phyloP scores from a whole-genome alignment of 2,888 invertebrate genomes.

The Metacarcinus magister region DNA sequence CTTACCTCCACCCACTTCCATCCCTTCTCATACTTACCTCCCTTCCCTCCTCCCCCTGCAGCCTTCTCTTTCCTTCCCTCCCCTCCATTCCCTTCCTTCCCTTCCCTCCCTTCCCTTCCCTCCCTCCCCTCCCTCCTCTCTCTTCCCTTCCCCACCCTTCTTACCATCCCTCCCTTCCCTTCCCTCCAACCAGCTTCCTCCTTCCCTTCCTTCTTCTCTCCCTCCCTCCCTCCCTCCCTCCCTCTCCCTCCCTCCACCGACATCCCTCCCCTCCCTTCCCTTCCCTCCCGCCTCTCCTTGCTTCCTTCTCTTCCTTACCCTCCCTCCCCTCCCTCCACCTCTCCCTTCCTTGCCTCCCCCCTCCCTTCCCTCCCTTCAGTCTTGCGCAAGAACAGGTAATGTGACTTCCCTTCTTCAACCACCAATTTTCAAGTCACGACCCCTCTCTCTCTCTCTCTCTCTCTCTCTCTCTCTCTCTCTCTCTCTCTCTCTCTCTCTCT shows the following conservation, averaged over 20 bases:
- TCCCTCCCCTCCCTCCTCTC: neutral
- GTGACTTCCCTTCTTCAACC: too few relatives aligned
- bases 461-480: neutral
- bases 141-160: neutral
- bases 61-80: neutral
- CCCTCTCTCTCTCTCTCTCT: neutral
- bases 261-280: too few relatives aligned
- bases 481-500: conserved; percentile 46
- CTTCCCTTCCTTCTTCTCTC: too few relatives aligned
- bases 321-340: neutral
- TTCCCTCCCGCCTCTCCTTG: neutral
- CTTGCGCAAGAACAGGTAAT: too few relatives aligned
- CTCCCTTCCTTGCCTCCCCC: neutral
- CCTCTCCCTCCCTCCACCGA: neutral
- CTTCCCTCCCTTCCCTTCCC: neutral
- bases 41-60: neutral
- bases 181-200: neutral
- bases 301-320: neutral
- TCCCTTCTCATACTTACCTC: neutral
- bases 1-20: neutral
- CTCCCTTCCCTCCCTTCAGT: neutral
- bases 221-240: neutral
- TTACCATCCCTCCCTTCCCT: neutral
- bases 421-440: too few relatives aligned
- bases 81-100: neutral